Percentiles rank a stretch among this genome's conserved stretches.
phyloP scores from a whole-genome alignment of 2,113 vertebrate genomes.

The Ochotona princeps region DNA sequence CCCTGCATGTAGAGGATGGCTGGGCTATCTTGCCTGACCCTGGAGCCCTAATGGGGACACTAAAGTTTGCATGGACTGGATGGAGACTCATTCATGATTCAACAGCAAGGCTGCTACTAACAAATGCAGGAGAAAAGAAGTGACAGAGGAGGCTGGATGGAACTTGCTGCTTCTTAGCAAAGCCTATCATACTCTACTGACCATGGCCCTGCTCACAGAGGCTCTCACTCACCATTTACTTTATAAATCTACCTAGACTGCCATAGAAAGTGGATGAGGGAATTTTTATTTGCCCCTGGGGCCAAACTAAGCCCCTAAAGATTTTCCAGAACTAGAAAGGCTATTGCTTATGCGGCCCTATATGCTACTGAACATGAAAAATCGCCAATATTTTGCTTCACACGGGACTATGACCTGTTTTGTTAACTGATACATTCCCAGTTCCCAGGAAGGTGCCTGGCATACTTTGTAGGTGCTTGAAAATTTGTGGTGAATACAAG shows the following conservation, averaged over 20 bases:
- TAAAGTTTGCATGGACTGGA: background rate
- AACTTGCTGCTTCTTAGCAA: background rate
- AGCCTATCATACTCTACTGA: background rate
- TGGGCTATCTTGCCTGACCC: background rate
- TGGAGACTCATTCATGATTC: background rate
- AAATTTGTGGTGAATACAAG: background rate
- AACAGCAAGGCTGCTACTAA: background rate
- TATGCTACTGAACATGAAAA: constrained; percentile 13
- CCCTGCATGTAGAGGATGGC: background rate
- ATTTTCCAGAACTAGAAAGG: background rate
- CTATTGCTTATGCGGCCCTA: background rate
- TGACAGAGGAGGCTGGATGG: background rate
- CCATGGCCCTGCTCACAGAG: background rate
- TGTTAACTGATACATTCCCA: background rate
- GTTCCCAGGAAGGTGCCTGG: background rate
- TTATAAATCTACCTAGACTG: background rate
- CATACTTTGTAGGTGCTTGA: background rate
- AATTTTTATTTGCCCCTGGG: background rate
- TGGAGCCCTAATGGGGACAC: background rate
- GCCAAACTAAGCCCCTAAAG: background rate
- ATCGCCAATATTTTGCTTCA: background rate
- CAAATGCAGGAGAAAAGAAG: background rate
- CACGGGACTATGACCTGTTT: background rate
- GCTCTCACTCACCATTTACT: background rate
- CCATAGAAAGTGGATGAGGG: background rate